These are phyloP conservation scores for Drosophila ironensis DNA, from an alignment of 1,140 invertebrate genomes.

Conservation along the genomic window DNA sequence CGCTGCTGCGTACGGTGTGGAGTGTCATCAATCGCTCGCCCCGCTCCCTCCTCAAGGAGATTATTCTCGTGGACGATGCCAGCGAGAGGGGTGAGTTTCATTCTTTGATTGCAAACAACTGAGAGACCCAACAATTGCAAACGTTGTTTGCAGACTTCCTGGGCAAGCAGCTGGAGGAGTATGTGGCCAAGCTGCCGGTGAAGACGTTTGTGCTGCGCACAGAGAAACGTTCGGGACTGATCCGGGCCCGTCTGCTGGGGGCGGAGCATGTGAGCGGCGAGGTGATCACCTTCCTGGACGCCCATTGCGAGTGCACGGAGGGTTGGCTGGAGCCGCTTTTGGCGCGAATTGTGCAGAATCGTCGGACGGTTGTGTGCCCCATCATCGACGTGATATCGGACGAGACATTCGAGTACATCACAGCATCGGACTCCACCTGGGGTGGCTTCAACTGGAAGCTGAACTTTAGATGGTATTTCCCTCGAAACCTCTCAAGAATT, in stretches of 20 bases:
- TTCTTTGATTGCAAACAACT: background rate
- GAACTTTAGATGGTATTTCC: slow-evolving; percentile 94
- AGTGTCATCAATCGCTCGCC: slow-evolving; percentile 97
- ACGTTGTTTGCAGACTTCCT: slow-evolving; percentile 87
- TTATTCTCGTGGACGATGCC: slow-evolving; percentile 97
- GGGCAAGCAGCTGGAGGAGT: slow-evolving; percentile 93
- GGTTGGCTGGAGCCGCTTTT: slow-evolving; percentile 97
- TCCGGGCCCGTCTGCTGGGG: slow-evolving; percentile 94
- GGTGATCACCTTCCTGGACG: slow-evolving; percentile 98
- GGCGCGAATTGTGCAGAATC: slow-evolving; percentile 93
- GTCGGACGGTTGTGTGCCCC: slow-evolving; percentile 96
- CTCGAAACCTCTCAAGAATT: background rate
- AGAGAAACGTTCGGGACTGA: slow-evolving; percentile 94
- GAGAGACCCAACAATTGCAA: background rate
- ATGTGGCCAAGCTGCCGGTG: slow-evolving; percentile 92
- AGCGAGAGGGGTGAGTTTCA: slow-evolving; percentile 87
- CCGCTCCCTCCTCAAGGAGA: slow-evolving; percentile 92
- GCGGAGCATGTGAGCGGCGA: slow-evolving; percentile 95
- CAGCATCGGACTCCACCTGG: slow-evolving; percentile 97
- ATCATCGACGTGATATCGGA: slow-evolving; percentile 99
- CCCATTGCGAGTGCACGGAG: slow-evolving; percentile 96
- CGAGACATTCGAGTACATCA: slow-evolving; percentile 97
- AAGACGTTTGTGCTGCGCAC: slow-evolving; percentile 91
- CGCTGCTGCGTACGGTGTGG: slow-evolving; percentile 96
- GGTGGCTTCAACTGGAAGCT: slow-evolving; percentile 99